Percentiles rank a stretch among this genome's conserved stretches.
Evolutionary conservation across 2,113 vertebrate species (phyloP).

Genomic region (Raphicerus campestris): DNA sequence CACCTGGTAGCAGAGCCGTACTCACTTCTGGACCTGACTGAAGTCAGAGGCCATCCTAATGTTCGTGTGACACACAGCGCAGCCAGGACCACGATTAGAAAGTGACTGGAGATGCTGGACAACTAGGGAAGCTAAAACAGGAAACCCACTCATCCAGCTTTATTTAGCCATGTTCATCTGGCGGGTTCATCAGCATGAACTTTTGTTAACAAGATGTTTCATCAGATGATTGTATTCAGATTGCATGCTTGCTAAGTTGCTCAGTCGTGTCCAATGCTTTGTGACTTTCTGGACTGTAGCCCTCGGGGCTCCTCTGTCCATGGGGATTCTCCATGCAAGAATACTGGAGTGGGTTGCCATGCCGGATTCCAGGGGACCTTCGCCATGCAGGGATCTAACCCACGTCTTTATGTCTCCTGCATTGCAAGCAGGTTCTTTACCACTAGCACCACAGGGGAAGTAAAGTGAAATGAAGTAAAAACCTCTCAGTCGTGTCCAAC

Average conservation of each 20-base stretch:
- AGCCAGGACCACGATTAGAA: background rate
- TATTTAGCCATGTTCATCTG: background rate
- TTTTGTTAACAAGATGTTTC: rapidly evolving
- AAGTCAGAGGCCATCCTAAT: too few species aligned
- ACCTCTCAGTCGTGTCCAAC: background rate
- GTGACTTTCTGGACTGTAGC: background rate
- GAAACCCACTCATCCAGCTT: background rate
- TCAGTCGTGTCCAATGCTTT: background rate
- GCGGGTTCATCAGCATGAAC: rapidly evolving
- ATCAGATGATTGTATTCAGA: background rate
- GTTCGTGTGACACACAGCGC: background rate
- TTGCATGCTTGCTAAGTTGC: background rate
- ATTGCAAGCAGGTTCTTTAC: background rate
- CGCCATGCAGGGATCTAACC: background rate
- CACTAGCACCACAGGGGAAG: background rate
- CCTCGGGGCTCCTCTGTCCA: background rate
- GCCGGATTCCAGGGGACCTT: background rate
- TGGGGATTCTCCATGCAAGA: background rate
- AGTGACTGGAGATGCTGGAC: rapidly evolving
- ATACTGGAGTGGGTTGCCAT: background rate
- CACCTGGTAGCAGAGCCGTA: background rate
- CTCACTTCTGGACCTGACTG: background rate
- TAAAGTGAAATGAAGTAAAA: background rate
- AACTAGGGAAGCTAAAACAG: rapidly evolving
- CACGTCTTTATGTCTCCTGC: background rate